These are phyloP conservation scores for Sebastes nivosus DNA, from an alignment of 2,797 vertebrate species.

Conservation along the genomic window DNA sequence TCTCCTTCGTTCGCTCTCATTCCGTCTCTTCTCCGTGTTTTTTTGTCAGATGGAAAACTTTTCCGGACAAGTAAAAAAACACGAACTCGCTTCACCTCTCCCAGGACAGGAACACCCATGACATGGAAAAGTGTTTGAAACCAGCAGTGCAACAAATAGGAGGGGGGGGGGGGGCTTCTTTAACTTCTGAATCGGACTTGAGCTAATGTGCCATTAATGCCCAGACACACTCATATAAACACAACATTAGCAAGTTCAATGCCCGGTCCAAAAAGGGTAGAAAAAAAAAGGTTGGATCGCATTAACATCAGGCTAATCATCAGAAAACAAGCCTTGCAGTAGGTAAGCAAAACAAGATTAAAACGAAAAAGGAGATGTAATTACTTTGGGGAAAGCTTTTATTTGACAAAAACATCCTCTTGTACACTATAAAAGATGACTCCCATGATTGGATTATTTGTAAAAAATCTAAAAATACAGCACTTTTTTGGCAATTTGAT, in stretches of 20 bases:
- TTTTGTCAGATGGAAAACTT: conserved; percentile 44
- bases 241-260: conserved; percentile 34
- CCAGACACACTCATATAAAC: conserved; percentile 50
- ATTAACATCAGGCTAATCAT: conserved; percentile 34
- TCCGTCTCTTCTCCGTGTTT: conserved; percentile 15
- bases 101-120: conserved; percentile 34
- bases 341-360: conserved; percentile 20
- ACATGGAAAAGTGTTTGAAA: conserved; percentile 58
- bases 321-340: conserved; percentile 20
- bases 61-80: conserved; percentile 8
- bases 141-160: conserved; percentile 20
- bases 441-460: conserved; percentile 1
- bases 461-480: not conserved
- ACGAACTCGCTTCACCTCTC: conserved; percentile 47
- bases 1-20: not conserved
- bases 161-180: not conserved
- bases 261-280: not conserved
- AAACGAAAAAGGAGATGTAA: conserved; percentile 22
- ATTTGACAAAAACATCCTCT: conserved; percentile 25
- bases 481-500: not conserved
- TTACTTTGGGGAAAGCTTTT: not conserved
- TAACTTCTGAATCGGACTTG: conserved; percentile 36
- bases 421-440: not conserved
- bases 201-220: conserved; percentile 60
- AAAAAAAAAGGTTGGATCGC: conserved; percentile 21